Evolutionary conservation across 1,140 invertebrate species (phyloP).

Genomic region (Parapsyche elsis): DNA sequence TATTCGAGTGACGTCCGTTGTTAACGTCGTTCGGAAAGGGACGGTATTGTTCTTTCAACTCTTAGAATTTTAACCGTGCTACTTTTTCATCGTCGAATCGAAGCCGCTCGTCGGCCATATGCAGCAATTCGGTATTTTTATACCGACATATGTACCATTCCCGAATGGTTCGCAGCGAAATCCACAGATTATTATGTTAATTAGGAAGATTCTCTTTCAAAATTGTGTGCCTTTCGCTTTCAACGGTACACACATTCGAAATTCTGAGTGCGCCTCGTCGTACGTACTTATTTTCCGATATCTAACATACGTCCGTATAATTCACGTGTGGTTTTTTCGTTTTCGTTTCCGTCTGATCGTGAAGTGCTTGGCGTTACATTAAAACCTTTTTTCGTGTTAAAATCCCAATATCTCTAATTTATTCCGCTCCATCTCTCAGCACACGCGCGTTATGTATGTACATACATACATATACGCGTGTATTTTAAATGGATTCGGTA

Average conservation of each 20-base stretch:
- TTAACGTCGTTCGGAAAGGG: conserved; percentile 11
- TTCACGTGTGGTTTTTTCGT: no score
- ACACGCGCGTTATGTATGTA: no score
- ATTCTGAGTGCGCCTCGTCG: not conserved
- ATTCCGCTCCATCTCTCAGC: no score
- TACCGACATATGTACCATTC: not conserved
- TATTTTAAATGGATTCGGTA: no score
- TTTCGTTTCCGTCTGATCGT: not conserved
- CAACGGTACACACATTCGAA: not conserved
- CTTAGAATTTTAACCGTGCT: conserved; percentile 2
- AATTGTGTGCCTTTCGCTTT: not conserved
- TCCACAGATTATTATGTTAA: not conserved
- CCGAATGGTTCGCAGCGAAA: not conserved
- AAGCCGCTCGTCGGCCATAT: not conserved
- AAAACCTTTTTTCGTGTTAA: no score
- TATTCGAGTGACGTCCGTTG: conserved; percentile 18
- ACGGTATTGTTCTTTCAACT: conserved; percentile 12
- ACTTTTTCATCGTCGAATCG: not conserved
- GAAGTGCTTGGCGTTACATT: not conserved
- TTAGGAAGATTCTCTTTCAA: not conserved
- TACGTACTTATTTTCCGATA: no score
- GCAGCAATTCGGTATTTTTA: not conserved
- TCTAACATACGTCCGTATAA: no score
- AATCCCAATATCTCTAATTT: no score
- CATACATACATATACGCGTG: no score